Evolutionary conservation across 2,113 vertebrate genomes (phyloP), one percentile per base, ranked within the genome.

Genomic region (Zosterops hypoxanthus): DNA sequence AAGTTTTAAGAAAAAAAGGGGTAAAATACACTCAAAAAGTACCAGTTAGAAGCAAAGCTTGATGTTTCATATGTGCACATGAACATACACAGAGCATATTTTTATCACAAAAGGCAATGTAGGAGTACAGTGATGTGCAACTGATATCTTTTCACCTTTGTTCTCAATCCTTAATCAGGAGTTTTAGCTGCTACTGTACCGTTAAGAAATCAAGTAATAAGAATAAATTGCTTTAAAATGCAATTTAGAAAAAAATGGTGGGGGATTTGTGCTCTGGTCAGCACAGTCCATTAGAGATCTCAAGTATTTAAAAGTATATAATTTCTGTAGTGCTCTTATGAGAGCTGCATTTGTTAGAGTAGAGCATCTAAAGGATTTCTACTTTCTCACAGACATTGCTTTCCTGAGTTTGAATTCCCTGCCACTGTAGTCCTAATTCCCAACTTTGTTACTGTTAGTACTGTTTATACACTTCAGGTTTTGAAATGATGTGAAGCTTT

Each of bases 181-280:
- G 1, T 18, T 82, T 94, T 47, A 85, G 15, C 33, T 50, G n/a
- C 20, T 82, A 14, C 34, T 47, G 6, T 56, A 59, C 42, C 57
- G 28, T 52, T 44, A 34, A 53, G 9, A 53, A 75, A 78, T 60
- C 36, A 56, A 78, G 3, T 49, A 46, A 31, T 84, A 82, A 63
- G 50, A 57, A 60, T 41, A 75, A 64, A 66, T 72, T 41, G 6
- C 47, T 69, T 79, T 25, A 69, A 94, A 86, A 88, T 24, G 24
- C 6, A 59, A 3, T 34, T 41, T 4, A 5, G 29, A 33, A 47
- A 42, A 42, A 55, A 11, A 3, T 1, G 4, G 1, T 36, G 14
- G 3, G 12, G 18, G 10, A 24, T 61, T 49, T 70, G 15, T 56
- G 34, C 34, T 10, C 42, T 55, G 20, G 13, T 68, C 46, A 68